Conservation (phyloP, 1,140 invertebrate species). For the Pseudomyrmex sp. region DNA sequence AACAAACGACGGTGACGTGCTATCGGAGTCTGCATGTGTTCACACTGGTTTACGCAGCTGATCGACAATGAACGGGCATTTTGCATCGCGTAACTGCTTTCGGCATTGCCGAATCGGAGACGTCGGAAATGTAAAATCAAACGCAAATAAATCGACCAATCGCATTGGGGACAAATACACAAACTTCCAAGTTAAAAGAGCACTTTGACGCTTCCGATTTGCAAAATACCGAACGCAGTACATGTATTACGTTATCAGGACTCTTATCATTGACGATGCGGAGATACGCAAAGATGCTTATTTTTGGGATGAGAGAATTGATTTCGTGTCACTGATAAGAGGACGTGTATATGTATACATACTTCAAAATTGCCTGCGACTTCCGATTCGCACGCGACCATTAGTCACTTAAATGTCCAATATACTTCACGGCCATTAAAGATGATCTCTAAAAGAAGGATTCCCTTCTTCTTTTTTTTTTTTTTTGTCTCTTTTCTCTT, state of each 20-base stretch:
- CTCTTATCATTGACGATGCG: neutral
- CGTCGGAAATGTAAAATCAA: too few species aligned
- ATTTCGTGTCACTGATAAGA: neutral
- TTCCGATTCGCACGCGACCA: conserved; percentile 28
- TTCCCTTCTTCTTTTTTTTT: neutral
- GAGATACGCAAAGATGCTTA: neutral
- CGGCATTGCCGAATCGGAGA: too few species aligned
- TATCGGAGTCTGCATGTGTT: neutral
- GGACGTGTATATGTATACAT: conserved; percentile 1
- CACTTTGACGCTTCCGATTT: too few species aligned
- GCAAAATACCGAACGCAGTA: neutral
- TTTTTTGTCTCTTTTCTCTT: too few species aligned
- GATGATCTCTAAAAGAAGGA: neutral
- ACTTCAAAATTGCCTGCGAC: neutral
- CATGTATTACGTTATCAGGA: neutral
- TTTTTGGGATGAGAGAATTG: neutral
- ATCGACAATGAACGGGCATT: conserved; percentile 3
- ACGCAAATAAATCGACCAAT: too few species aligned
- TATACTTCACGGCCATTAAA: neutral
- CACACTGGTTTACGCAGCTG: neutral
- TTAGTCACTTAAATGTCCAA: conserved; percentile 18
- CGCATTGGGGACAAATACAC: too few species aligned
- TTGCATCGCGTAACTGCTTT: neutral
- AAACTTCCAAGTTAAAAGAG: too few species aligned
- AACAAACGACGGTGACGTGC: conserved; percentile 24